Percentiles rank a stretch among this genome's conserved stretches.
Evolutionary conservation across 92 coral and sea anemone genomes (phyloP).

Genomic region (Bergia sp.): DNA sequence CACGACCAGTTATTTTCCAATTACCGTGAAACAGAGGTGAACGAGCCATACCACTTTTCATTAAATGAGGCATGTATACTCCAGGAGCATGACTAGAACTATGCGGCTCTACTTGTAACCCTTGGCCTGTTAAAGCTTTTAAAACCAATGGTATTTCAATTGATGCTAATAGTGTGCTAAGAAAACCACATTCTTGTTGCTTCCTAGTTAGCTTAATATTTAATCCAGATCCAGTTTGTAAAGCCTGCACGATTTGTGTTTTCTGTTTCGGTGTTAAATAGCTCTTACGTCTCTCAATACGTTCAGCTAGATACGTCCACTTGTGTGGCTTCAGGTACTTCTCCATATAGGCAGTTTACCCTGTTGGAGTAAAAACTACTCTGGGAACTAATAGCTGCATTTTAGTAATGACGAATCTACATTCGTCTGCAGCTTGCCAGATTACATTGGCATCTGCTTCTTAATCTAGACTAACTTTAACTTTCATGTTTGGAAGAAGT

Average conservation of each 20-base stretch:
- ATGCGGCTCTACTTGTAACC: not conserved
- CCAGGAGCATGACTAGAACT: not conserved
- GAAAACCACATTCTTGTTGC: not conserved
- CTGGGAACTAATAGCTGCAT: not conserved
- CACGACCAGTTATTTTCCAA: too few species aligned
- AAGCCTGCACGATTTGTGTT: too few species aligned
- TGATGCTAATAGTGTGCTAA: not conserved
- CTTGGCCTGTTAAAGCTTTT: not conserved
- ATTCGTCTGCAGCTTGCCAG: not conserved
- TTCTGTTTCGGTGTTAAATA: too few species aligned
- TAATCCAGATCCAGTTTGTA: not conserved
- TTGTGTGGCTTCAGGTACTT: not conserved
- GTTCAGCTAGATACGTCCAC: not conserved
- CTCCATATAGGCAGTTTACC: not conserved
- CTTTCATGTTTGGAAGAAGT: not conserved
- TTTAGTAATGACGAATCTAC: not conserved
- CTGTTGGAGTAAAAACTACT: not conserved
- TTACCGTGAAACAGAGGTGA: too few species aligned
- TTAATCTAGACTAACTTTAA: not conserved
- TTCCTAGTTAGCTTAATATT: not conserved
- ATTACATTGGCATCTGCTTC: not conserved
- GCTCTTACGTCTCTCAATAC: not conserved
- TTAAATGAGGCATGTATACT: too few species aligned
- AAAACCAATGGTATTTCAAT: not conserved
- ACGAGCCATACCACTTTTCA: too few species aligned